Evolutionary conservation across 1,140 invertebrate genomes (phyloP).

Genomic region (Lordiphosa collinella): DNA sequence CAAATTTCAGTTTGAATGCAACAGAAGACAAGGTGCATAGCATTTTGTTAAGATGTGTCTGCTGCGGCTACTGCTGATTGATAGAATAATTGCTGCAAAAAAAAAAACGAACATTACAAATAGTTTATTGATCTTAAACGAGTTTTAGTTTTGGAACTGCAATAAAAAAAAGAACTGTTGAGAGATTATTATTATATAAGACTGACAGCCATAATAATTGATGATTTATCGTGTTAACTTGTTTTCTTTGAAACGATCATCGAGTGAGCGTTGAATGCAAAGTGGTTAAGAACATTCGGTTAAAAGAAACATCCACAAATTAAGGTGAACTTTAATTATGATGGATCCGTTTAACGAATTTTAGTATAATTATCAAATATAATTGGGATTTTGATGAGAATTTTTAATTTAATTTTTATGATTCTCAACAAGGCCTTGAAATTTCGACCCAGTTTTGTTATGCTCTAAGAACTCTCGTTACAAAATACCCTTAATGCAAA

Average conservation of each 20-base stretch:
- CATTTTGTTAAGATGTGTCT: slow-evolving; percentile 13
- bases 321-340: slow-evolving; percentile 13
- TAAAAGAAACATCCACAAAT: slow-evolving; percentile 8
- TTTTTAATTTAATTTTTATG: neutral
- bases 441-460: no score
- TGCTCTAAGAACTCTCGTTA: no score
- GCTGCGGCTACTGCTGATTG: neutral
- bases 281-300: no score
- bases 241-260: neutral
- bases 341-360: neutral
- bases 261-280: neutral
- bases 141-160: neutral
- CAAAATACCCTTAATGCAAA: no score
- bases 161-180: neutral
- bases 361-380: neutral
- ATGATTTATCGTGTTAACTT: slow-evolving; percentile 7
- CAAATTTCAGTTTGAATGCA: neutral
- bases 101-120: neutral
- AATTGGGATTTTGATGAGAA: neutral
- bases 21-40: neutral
- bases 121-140: neutral
- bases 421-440: no score
- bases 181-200: slow-evolving; percentile 56
- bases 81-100: slow-evolving; percentile 7
- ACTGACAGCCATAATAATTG: slow-evolving; percentile 20